Conservation (phyloP, 2,888 invertebrate genomes). For the Pimpla rufipes region DNA sequence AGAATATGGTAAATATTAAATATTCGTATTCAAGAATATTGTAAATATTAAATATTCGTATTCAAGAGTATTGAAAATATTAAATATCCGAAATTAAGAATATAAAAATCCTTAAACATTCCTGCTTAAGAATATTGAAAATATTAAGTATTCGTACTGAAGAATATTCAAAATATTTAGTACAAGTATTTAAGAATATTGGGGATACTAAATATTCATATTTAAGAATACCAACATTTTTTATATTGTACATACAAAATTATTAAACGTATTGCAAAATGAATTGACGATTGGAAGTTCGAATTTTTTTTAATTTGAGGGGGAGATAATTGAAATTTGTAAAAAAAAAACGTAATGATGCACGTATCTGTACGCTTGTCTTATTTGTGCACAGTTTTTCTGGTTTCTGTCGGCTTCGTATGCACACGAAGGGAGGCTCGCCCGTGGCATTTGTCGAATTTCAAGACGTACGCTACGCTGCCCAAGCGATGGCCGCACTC, state of each 20-base stretch:
- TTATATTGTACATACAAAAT: no score
- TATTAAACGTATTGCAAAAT: no score
- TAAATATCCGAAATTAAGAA: no score
- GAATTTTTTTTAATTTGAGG: neutral
- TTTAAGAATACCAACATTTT: slow-evolving; percentile 11
- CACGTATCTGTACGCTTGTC: slow-evolving; percentile 77
- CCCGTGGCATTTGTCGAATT: slow-evolving; percentile 99
- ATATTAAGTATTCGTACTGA: no score
- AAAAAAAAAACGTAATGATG: slow-evolving; percentile 50
- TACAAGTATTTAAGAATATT: no score
- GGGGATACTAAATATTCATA: neutral
- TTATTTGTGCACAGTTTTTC: slow-evolving; percentile 95
- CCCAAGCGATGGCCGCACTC: slow-evolving; percentile 96
- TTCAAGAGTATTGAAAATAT: no score
- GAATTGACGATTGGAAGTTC: neutral
- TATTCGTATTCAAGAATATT: no score
- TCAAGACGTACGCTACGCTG: slow-evolving; percentile 96
- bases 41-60: no score
- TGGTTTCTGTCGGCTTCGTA: slow-evolving; percentile 99
- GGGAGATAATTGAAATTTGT: neutral
- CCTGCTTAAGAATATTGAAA: no score
- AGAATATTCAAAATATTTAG: no score
- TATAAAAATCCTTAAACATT: no score
- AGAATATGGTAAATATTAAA: no score
- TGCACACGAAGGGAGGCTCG: slow-evolving; percentile 95